Percentiles rank a stretch among this genome's conserved stretches.
Evolutionary conservation across 1,140 invertebrate species (phyloP).

Genomic region (Eumeta japonica): DNA sequence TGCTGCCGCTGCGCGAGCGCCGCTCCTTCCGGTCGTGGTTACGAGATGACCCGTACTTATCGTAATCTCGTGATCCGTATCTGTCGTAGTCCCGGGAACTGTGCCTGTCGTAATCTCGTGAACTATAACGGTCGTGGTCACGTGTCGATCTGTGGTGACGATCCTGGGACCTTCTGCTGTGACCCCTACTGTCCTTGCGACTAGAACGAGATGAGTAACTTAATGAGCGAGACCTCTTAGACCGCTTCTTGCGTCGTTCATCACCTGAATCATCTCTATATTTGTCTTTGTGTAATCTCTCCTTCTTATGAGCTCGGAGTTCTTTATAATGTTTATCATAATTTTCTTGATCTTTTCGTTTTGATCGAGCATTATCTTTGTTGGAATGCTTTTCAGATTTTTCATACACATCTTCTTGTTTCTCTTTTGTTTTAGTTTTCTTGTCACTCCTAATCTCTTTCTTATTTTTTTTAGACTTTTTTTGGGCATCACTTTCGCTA

Average conservation of each 20-base stretch:
- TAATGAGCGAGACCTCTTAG: conserved; percentile 31
- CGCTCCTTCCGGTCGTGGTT: conserved; percentile 33
- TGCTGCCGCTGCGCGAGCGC: conserved; percentile 33
- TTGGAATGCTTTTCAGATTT: conserved; percentile 2
- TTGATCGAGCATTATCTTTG: conserved; percentile 23
- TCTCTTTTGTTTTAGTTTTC: conserved; percentile 33
- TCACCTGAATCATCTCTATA: conserved; percentile 40
- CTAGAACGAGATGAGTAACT: conserved; percentile 35
- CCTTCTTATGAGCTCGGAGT: conserved; percentile 29
- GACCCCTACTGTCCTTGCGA: conserved; percentile 4
- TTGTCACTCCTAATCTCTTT: no score
- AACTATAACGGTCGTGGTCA: conserved; percentile 28
- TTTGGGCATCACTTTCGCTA: conserved; percentile 27
- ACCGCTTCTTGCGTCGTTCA: conserved; percentile 28
- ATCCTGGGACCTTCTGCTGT: conserved; percentile 18
- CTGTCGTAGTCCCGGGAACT: conserved; percentile 13
- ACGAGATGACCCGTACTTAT: conserved; percentile 41
- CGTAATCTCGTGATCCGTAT: conserved; percentile 18
- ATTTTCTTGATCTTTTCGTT: conserved; percentile 27
- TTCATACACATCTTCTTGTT: conserved; percentile 26
- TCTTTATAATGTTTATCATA: conserved; percentile 28
- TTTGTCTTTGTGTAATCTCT: conserved; percentile 27
- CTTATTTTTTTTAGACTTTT: conserved; percentile 32
- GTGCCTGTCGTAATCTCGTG: conserved; percentile 34
- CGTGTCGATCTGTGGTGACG: conserved; percentile 28